Conservation (phyloP, 2,888 invertebrate genomes). For the Argyresthia goedartella region DNA sequence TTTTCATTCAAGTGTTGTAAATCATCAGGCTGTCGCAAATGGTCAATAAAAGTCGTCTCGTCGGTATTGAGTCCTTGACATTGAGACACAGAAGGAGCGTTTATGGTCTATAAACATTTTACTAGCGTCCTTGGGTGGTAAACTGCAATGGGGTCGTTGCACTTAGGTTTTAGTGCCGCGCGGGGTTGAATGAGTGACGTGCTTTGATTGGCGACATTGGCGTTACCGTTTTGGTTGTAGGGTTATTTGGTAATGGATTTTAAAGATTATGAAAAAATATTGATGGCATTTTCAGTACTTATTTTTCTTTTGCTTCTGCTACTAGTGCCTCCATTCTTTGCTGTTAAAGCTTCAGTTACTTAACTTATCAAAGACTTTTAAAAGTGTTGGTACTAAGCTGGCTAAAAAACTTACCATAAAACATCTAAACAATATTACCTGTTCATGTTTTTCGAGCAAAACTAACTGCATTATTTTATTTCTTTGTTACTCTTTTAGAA, state of each 20-base stretch:
- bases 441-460: constrained; percentile 11
- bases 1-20: background rate
- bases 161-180: constrained; percentile 22
- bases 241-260: background rate
- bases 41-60: constrained; percentile 58
- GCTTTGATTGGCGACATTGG: background rate
- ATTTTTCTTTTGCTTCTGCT: too few relatives aligned
- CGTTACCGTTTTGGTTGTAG: background rate
- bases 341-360: too few relatives aligned
- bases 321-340: too few relatives aligned
- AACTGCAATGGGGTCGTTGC: constrained; percentile 66
- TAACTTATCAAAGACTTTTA: too few relatives aligned
- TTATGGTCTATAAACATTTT: constrained; percentile 71
- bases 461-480: constrained; percentile 10
- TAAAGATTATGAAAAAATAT: background rate
- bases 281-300: background rate
- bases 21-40: constrained; percentile 30
- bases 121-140: constrained; percentile 66
- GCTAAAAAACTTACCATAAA: too few relatives aligned
- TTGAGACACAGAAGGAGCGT: constrained; percentile 63
- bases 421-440: constrained; percentile 13
- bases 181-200: background rate
- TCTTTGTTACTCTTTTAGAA: constrained; percentile 34
- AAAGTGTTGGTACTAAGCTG: too few relatives aligned
- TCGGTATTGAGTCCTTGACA: constrained; percentile 62